phyloP scores from a whole-genome alignment of 1,140 invertebrate species.

The Latrodectus geometricus region DNA sequence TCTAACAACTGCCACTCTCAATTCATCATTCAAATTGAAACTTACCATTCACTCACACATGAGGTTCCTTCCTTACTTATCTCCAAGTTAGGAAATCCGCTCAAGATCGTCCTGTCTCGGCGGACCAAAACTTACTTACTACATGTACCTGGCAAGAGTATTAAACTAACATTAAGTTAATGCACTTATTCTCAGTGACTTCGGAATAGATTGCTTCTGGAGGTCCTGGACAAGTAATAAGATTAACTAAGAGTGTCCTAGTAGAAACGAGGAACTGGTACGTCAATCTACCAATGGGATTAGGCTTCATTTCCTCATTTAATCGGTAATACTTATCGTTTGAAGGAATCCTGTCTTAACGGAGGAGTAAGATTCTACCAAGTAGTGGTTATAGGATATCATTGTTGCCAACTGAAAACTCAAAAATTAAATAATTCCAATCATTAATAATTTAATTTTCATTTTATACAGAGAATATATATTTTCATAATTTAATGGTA shows the following conservation, averaged over 20 bases:
- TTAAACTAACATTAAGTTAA: constrained; percentile 18
- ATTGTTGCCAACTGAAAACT: too few relatives aligned
- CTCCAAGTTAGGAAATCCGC: neutral
- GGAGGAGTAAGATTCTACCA: too few relatives aligned
- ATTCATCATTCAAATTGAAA: neutral
- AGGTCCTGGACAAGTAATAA: constrained; percentile 14
- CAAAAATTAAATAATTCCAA: too few relatives aligned
- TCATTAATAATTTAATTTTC: too few relatives aligned
- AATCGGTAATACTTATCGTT: neutral
- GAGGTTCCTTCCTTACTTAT: neutral
- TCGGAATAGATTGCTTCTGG: neutral
- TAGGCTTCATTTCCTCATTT: neutral
- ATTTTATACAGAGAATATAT: too few relatives aligned
- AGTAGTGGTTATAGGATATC: too few relatives aligned
- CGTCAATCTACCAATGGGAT: neutral
- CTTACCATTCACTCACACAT: neutral
- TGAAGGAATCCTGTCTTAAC: neutral
- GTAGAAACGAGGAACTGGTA: neutral
- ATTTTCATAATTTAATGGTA: too few relatives aligned
- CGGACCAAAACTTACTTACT: neutral
- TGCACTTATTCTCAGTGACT: constrained; percentile 7
- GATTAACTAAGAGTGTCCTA: constrained; percentile 6
- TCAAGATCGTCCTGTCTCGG: neutral
- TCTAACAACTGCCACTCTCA: too few relatives aligned
- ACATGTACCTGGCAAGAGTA: neutral